Percentiles rank a stretch among this genome's conserved stretches.
These are phyloP conservation scores for Sphenodon punctatus DNA, from an alignment of 2,797 vertebrate genomes.

Conservation along the genomic window DNA sequence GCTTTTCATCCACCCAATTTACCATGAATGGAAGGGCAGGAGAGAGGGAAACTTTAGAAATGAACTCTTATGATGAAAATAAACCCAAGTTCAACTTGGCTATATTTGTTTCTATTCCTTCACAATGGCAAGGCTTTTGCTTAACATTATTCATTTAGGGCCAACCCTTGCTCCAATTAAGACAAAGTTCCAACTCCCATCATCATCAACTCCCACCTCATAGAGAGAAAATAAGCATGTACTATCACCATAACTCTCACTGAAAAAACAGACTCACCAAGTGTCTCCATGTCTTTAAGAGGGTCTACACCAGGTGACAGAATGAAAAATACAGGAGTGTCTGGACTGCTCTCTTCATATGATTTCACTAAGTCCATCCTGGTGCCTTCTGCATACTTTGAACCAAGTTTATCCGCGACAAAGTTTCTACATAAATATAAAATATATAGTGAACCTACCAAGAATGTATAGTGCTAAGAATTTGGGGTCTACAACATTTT, in stretches of 20 bases:
- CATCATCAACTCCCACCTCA: constrained; percentile 12
- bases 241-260: not conserved
- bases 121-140: not conserved
- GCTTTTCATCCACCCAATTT: constrained; percentile 63
- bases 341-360: constrained; percentile 77
- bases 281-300: constrained; percentile 82
- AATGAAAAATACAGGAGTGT: constrained; percentile 84
- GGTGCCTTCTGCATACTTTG: constrained; percentile 76
- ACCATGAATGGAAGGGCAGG: constrained; percentile 22
- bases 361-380: constrained; percentile 79
- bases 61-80: constrained; percentile 43
- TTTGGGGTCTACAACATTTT: not conserved
- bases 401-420: constrained; percentile 80
- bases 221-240: no score
- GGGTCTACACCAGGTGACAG: constrained; percentile 82
- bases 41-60: constrained; percentile 20
- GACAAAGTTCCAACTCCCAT: not conserved
- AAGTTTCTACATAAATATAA: constrained; percentile 73
- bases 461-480: not conserved
- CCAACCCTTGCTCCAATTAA: not conserved
- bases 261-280: constrained; percentile 65
- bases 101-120: not conserved
- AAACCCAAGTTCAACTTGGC: constrained; percentile 15
- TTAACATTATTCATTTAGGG: not conserved
- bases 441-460: not conserved